Evolutionary conservation across 2,113 vertebrate genomes (phyloP).

Genomic region (Glaucidium brasilianum): DNA sequence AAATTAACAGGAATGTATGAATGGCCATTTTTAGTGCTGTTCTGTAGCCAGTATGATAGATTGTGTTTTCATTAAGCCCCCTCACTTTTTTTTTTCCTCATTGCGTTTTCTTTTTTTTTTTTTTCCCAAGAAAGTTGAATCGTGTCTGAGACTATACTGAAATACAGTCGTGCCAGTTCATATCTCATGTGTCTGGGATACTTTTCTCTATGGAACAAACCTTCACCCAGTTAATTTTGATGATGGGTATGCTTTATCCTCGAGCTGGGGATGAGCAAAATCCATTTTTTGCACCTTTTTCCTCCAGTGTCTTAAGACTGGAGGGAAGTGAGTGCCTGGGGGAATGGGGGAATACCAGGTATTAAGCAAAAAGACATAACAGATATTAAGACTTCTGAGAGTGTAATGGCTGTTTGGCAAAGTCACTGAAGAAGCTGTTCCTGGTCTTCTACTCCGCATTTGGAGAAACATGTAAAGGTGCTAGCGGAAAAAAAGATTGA

Average conservation of each 20-base stretch:
- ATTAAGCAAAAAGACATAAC: not conserved
- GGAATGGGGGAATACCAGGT: not conserved
- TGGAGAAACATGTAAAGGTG: not conserved
- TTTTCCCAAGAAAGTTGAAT: not conserved
- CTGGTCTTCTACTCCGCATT: not conserved
- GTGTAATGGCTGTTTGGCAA: not conserved
- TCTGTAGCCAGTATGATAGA: not conserved
- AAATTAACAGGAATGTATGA: not conserved
- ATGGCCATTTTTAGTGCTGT: not conserved
- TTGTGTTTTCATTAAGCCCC: not conserved
- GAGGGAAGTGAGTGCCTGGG: not conserved
- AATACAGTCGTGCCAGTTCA: not conserved
- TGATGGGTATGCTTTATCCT: not conserved
- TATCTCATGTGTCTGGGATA: not conserved
- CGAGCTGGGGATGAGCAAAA: not conserved
- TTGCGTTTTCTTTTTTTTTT: not conserved
- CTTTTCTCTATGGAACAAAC: not conserved
- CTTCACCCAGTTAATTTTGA: not conserved
- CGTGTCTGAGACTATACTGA: not conserved
- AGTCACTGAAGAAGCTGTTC: not conserved
- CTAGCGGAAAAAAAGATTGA: not conserved
- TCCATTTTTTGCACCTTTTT: not conserved
- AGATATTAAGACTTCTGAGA: not conserved
- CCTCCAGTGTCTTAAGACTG: not conserved
- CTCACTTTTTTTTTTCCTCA: not conserved